These are phyloP conservation scores for Neopelma chrysocephalum DNA, from an alignment of 2,797 vertebrate genomes.

Conservation along the genomic window DNA sequence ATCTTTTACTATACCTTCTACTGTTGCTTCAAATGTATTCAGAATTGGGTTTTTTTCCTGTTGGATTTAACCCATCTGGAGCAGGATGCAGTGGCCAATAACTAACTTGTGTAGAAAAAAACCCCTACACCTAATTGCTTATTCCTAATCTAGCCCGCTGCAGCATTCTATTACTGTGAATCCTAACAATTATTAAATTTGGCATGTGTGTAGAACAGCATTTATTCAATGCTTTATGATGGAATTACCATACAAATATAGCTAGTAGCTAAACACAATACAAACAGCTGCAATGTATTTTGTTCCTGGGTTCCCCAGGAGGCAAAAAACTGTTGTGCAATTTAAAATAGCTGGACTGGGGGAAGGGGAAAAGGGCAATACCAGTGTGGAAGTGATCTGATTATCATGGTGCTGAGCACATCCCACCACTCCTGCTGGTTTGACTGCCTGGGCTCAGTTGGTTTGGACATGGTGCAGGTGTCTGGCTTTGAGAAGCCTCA, in stretches of 20 bases:
- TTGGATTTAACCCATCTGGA: neutral
- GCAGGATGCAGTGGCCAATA: neutral
- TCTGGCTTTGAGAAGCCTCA: neutral
- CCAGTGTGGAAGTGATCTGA: neutral
- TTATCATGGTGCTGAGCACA: neutral
- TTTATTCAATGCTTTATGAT: neutral
- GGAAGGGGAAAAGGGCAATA: neutral
- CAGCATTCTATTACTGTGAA: neutral
- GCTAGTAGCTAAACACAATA: neutral
- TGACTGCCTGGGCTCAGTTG: neutral
- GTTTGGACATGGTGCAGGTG: neutral
- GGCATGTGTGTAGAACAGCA: neutral
- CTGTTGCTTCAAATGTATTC: neutral
- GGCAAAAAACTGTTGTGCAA: neutral
- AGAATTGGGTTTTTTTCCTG: neutral
- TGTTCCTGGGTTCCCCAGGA: neutral
- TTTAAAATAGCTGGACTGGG: neutral
- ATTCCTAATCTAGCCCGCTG: neutral
- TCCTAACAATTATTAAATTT: neutral
- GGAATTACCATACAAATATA: slow-evolving; percentile 38
- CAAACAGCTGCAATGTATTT: slow-evolving; percentile 5
- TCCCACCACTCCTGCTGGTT: neutral
- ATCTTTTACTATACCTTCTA: neutral
- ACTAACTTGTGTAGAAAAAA: neutral
- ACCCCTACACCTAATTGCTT: neutral